phyloP scores from a whole-genome alignment of 2,797 vertebrate species.

The Helostoma temminkii region DNA sequence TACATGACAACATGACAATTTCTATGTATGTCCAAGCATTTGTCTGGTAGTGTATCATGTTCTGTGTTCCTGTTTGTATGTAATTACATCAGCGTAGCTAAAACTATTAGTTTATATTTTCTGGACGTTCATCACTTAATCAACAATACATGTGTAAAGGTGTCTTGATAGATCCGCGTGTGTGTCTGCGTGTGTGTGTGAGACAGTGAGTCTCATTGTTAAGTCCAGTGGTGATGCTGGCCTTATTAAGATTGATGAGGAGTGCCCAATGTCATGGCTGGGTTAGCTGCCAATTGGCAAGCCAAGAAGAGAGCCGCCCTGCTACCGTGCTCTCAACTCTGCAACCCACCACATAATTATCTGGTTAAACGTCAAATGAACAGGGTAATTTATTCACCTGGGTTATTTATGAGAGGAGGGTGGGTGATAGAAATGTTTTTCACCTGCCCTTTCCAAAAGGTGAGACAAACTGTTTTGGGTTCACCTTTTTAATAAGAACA shows the following conservation, averaged over 20 bases:
- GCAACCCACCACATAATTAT: slow-evolving; percentile 73
- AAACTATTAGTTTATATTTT: slow-evolving; percentile 20
- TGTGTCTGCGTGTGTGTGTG: slow-evolving; percentile 31
- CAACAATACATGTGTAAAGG: slow-evolving; percentile 7
- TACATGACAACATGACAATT: too few relatives aligned
- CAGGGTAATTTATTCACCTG: slow-evolving; percentile 82
- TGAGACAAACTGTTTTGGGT: slow-evolving; percentile 56
- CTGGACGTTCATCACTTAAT: slow-evolving; percentile 15
- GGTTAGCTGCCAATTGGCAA: slow-evolving; percentile 76
- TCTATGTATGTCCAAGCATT: too few relatives aligned
- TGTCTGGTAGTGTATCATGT: neutral
- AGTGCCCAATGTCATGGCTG: slow-evolving; percentile 79
- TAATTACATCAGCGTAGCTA: neutral
- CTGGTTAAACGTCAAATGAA: slow-evolving; percentile 83
- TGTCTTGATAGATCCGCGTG: slow-evolving; percentile 42
- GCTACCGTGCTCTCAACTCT: slow-evolving; percentile 58
- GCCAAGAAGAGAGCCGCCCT: slow-evolving; percentile 59
- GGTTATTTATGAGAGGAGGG: slow-evolving; percentile 77
- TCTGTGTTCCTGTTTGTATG: neutral
- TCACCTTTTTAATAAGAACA: slow-evolving; percentile 57
- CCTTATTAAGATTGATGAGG: slow-evolving; percentile 85
- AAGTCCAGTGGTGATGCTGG: slow-evolving; percentile 68
- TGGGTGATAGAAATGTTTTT: slow-evolving; percentile 65
- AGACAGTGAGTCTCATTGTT: slow-evolving; percentile 69
- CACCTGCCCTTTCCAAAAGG: slow-evolving; percentile 65